Evolutionary conservation across 2,113 vertebrate genomes (phyloP).

Genomic region (Gallinago undulata): DNA sequence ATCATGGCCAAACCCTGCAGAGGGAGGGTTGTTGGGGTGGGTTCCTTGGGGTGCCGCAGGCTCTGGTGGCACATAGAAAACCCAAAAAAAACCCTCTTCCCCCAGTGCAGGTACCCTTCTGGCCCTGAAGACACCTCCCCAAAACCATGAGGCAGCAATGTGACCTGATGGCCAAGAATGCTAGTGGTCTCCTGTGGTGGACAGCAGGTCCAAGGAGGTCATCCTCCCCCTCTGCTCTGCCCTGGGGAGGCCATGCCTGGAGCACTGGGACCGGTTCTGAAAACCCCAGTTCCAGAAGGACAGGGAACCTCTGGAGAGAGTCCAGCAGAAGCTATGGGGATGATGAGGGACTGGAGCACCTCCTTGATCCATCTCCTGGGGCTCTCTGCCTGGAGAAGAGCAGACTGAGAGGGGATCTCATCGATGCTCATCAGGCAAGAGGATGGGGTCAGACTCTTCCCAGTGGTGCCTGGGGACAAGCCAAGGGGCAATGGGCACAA

Average conservation of each 20-base stretch:
- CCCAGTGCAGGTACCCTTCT: neutral
- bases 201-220: neutral
- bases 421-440: neutral
- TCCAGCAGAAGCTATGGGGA: neutral
- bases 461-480: neutral
- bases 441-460: neutral
- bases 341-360: neutral
- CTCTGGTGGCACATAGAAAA: neutral
- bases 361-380: neutral
- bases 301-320: neutral
- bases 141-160: neutral
- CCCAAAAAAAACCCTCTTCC: neutral
- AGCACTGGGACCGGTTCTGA: neutral
- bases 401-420: neutral
- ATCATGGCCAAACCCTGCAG: accelerated
- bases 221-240: neutral
- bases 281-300: neutral
- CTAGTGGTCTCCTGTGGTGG: neutral
- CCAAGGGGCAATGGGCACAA: neutral
- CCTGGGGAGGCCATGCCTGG: neutral
- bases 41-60: no score
- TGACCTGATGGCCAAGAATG: neutral
- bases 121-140: neutral
- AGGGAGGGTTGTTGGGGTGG: neutral
- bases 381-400: neutral